Base-by-base conservation (phyloP, 2,797 vertebrate species). In the Notolepis coatsorum region DNA sequence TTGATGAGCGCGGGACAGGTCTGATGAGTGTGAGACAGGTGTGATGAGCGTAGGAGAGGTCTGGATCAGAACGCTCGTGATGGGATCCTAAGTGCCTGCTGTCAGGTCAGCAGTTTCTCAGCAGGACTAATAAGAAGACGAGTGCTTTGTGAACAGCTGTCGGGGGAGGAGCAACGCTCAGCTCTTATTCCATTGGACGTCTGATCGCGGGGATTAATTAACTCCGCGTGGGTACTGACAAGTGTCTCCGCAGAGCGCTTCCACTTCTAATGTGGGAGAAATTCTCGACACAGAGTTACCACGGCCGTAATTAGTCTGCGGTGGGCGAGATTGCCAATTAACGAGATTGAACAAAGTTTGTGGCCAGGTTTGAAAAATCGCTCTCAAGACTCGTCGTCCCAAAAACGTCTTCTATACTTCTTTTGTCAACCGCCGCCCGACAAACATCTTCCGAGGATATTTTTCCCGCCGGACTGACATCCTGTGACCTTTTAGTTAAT, bases 241-340 rank as follows among this genome's bases (percentile, higher is more conserved):
- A 74, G 63, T 65, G 83, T 86, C 87, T 87, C 81, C 1, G 35
- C 82, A 80, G 86, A 74, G 73, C 25, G 64, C 73, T 75, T 79
- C 60, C 54, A 56, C 71, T 83, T 65, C 72, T 77, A 67, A 80
- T 65, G 64, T 50, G 73, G 73, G 82, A n/a, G n/a, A n/a, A 82
- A 75, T 85, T 78, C 56, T 73, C 71, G 75, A 82, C 76, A 39
- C 69, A 67, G 67, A 80, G 82, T 84, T 78, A 84, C 79, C 83
- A 69, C 61, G 84, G 83, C 74, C n/a, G 65, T 88, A 93, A 93
- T 91, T 92, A 88, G 78, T 91, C 92, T 86, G n/a, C n/a, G n/a
- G n/a, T n/a, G 88, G 84, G 81, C 77, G 80, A 79, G 74, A 75
- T 79, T 84, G 85, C 75, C 78, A 86, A 87, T 79, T 75, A 80